Evolutionary conservation across 2,888 invertebrate species (phyloP), one percentile per base, ranked within the genome.

Genomic region (Epistrophella euchroma): DNA sequence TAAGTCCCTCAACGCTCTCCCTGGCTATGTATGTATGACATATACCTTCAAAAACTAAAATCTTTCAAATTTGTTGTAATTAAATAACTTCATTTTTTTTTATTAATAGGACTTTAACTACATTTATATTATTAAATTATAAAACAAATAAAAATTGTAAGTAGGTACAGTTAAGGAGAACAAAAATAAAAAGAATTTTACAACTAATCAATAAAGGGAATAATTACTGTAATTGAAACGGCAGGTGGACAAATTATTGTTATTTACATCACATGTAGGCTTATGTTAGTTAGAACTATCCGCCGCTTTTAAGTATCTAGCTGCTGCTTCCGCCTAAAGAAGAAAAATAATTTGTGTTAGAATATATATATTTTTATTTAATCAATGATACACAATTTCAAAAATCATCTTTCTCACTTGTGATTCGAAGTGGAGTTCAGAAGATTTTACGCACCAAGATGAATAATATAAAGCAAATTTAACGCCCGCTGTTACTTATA

Each of bases 391-490:
- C 35, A 52, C 13, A 37, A 58, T 68, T 40, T 47, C 0, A 52
- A 50, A 68, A 52, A 68, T 68, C 55, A 25, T 47, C 47, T 68
- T 58, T 68, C 58, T 76, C 58, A 68, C 56, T 58, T 58, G 47
- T 55, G 50, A n/a, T 52, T 60, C 47, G 50, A 68, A 68, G 68
- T 58, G 37, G 9, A 60, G 19, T 43, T 60, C 28, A 43, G 68
- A 68, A 68, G 50, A 25, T 52, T 60, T 32, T 28, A 19, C 64
- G 52, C 40, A 62, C 62, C 52, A 52, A 62, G 17, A 62, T 62
- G 43, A 52, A 25, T 55, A 62, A 78, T 72, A 56, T 37, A 72
- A 78, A 78, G 78, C 78, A 64, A 17, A 56, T 72, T 62, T 37
- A 15, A 32, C 19, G 50, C 70, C 47, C 40, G 60, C 58, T 77